A percentile compares a stretch with the other conserved stretches of the same genome.
phyloP scores from a whole-genome alignment of 2,113 vertebrate species.

The Hippocampus barbouri region DNA sequence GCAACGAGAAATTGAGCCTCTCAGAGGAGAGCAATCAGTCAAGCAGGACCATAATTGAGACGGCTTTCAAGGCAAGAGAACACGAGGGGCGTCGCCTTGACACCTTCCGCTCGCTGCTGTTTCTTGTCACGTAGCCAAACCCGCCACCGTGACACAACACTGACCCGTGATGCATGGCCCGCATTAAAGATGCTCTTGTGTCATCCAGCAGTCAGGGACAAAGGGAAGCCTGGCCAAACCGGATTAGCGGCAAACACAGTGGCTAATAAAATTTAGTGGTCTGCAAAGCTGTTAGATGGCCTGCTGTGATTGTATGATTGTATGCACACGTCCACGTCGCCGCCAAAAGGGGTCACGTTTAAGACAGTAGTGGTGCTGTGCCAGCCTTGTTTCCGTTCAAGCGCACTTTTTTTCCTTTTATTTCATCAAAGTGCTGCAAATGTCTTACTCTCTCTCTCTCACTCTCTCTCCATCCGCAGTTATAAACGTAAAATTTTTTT shows the following conservation, averaged over 20 bases:
- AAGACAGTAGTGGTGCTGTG: not conserved
- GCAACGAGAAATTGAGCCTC: not conserved
- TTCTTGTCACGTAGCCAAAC: not conserved
- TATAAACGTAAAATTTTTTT: not conserved
- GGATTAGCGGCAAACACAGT: not conserved
- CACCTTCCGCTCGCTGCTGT: not conserved
- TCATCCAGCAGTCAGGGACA: constrained; percentile 10
- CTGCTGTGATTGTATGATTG: constrained; percentile 3
- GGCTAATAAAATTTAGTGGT: constrained; percentile 10
- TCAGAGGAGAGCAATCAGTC: not conserved
- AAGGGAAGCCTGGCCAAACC: not conserved
- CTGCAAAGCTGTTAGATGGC: constrained; percentile 4
- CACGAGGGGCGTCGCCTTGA: constrained; percentile 7
- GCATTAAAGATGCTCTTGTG: constrained; percentile 4
- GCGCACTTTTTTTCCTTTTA: not conserved
- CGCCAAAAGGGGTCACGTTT: not conserved
- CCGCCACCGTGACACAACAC: constrained; percentile 1
- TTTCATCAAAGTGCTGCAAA: not conserved
- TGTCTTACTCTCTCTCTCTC: too few relatives aligned
- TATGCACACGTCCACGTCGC: not conserved
- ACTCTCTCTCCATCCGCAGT: not conserved
- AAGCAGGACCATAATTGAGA: constrained; percentile 1
- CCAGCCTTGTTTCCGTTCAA: not conserved
- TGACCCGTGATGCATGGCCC: constrained; percentile 12
- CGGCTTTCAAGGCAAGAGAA: constrained; percentile 2